Percentiles rank a stretch among this genome's conserved stretches.
These are phyloP conservation scores for Stigmatopora nigra DNA, from an alignment of 2,113 vertebrate species.

Conservation along the genomic window DNA sequence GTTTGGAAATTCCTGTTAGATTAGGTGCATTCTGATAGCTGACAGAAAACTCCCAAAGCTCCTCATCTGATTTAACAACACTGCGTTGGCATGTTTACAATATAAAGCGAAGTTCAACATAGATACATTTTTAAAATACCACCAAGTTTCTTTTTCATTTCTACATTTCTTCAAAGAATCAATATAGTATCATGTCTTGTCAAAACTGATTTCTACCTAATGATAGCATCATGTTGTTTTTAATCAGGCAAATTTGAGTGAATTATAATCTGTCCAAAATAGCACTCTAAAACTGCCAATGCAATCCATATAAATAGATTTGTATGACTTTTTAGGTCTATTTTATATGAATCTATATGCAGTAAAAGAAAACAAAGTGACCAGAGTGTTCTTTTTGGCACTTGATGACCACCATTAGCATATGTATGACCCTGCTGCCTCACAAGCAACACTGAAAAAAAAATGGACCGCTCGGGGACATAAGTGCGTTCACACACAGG, in stretches of 20 bases:
- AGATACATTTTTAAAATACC: background rate
- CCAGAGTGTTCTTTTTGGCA: slow-evolving; percentile 17
- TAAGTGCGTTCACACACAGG: slow-evolving; percentile 53
- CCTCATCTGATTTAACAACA: background rate
- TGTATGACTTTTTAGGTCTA: background rate
- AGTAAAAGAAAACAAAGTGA: slow-evolving; percentile 33
- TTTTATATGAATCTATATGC: slow-evolving; percentile 14
- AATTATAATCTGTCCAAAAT: background rate
- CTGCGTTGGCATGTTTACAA: background rate
- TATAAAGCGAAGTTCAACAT: background rate
- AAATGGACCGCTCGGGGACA: slow-evolving; percentile 50
- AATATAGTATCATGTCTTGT: too few species aligned
- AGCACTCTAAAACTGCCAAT: background rate
- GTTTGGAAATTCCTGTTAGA: slow-evolving; percentile 41
- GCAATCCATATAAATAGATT: background rate
- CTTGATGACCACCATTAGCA: slow-evolving; percentile 58
- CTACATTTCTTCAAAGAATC: too few species aligned
- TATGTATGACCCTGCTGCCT: slow-evolving; percentile 62
- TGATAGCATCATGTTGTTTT: background rate
- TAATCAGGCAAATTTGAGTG: background rate
- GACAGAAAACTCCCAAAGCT: slow-evolving; percentile 2
- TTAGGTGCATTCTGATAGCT: background rate
- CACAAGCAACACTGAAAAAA: slow-evolving; percentile 39
- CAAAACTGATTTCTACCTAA: background rate
- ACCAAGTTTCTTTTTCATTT: background rate